Evolutionary conservation across 2,113 vertebrate species (phyloP).

Genomic region (Tetrao urogallus): DNA sequence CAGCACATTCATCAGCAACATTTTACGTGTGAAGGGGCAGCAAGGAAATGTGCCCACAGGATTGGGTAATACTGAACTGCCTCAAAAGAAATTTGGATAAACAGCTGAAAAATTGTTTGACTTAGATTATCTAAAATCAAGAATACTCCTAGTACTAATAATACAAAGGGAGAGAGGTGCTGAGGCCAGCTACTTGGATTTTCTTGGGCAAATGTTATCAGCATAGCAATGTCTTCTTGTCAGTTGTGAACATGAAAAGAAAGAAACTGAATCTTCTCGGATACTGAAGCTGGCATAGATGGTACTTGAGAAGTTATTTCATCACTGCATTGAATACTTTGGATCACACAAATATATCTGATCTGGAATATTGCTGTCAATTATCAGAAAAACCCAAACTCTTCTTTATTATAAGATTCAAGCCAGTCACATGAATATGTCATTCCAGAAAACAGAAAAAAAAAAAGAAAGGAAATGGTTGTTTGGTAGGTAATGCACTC

Average conservation of each 20-base stretch:
- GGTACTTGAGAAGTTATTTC: neutral
- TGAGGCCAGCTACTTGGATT: neutral
- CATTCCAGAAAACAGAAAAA: neutral
- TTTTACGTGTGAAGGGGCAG: accelerated
- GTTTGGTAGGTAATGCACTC: neutral
- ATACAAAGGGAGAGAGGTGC: neutral
- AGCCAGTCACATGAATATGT: neutral
- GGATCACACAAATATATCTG: accelerated
- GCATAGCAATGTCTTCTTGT: neutral
- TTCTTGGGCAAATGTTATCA: neutral
- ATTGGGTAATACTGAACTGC: neutral
- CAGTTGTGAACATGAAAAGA: neutral
- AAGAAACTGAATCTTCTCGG: neutral
- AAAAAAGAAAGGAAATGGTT: neutral
- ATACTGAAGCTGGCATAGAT: neutral
- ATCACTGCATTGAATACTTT: accelerated
- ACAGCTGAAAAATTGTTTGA: neutral
- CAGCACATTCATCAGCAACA: neutral
- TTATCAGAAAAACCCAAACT: neutral
- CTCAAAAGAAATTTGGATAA: neutral
- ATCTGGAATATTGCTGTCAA: neutral
- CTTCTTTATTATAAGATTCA: neutral
- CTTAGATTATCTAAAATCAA: neutral
- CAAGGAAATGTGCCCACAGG: neutral
- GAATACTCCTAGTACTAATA: neutral